Evolutionary conservation across 2,888 invertebrate genomes (phyloP).

Genomic region (Mythimna pallens): DNA sequence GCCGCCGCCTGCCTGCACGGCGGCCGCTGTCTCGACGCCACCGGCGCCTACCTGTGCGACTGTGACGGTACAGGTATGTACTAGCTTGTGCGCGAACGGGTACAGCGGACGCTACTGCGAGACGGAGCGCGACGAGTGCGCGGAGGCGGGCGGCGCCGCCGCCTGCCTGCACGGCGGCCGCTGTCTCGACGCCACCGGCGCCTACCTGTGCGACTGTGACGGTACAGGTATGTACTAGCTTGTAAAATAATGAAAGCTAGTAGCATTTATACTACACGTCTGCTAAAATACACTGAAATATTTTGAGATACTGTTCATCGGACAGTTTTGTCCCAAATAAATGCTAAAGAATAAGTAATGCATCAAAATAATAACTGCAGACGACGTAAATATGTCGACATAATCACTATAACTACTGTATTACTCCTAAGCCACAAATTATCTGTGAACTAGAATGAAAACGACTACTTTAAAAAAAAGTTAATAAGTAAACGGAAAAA

Average conservation of each 20-base stretch:
- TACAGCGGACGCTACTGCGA: conserved; percentile 94
- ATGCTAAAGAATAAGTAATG: background rate
- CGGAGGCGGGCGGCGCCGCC: conserved; percentile 84
- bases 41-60: conserved; percentile 93
- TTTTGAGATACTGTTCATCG: too few species aligned
- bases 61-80: conserved; percentile 92
- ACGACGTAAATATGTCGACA: background rate
- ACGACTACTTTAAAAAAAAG: background rate
- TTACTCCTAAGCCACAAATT: background rate
- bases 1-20: conserved; percentile 93
- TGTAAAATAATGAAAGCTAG: too few species aligned
- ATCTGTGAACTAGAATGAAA: background rate
- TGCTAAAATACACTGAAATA: too few species aligned
- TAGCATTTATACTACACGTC: too few species aligned
- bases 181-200: conserved; percentile 92
- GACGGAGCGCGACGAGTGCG: conserved; percentile 94
- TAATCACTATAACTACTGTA: background rate
- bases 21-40: conserved; percentile 93
- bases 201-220: conserved; percentile 93
- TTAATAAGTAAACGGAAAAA: too few species aligned
- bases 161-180: conserved; percentile 94
- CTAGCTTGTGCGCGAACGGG: conserved; percentile 92
- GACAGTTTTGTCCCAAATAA: too few species aligned
- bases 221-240: conserved; percentile 88
- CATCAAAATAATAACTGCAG: background rate